Percentiles rank a stretch among this genome's conserved stretches.
These are phyloP conservation scores for Notothenia coriiceps DNA, from an alignment of 2,113 vertebrate genomes.

Conservation along the genomic window DNA sequence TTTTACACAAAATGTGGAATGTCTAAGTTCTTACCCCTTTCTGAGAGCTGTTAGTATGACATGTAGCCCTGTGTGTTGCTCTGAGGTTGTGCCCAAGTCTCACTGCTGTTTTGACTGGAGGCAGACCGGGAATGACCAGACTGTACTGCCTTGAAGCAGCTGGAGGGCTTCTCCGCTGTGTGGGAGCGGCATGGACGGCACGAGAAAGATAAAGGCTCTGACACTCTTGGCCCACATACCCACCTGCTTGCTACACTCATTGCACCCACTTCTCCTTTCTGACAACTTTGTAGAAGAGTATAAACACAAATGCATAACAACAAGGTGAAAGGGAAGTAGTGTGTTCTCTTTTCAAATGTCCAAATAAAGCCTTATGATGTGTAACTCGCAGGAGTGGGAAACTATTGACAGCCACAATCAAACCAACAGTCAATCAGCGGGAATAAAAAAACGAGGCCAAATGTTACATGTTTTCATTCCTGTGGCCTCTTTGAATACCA, in stretches of 20 bases:
- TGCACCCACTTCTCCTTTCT: constrained; percentile 3
- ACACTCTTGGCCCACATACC: constrained; percentile 3
- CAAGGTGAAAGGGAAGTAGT: constrained; percentile 25
- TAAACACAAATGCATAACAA: constrained; percentile 5
- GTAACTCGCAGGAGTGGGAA: constrained; percentile 4
- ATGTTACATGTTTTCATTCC: constrained; percentile 38
- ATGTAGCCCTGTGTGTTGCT: constrained; percentile 51
- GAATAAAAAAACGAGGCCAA: constrained; percentile 24
- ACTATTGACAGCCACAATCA: constrained; percentile 2
- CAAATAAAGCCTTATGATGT: background rate
- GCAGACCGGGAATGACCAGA: constrained; percentile 64
- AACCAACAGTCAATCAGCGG: constrained; percentile 7
- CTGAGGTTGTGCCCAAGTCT: constrained; percentile 52
- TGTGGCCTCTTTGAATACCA: constrained; percentile 35
- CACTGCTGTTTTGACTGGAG: constrained; percentile 71
- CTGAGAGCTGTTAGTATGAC: constrained; percentile 58
- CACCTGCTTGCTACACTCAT: constrained; percentile 24
- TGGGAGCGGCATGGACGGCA: constrained; percentile 32
- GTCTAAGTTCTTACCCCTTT: constrained; percentile 22
- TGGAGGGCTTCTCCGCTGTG: constrained; percentile 49
- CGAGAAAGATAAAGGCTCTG: constrained; percentile 40
- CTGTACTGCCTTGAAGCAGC: constrained; percentile 63
- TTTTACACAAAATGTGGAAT: constrained; percentile 24
- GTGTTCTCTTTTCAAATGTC: constrained; percentile 10
- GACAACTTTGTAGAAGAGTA: background rate